phyloP scores from a whole-genome alignment of 2,113 vertebrate species.

The Pelusios castaneus region DNA sequence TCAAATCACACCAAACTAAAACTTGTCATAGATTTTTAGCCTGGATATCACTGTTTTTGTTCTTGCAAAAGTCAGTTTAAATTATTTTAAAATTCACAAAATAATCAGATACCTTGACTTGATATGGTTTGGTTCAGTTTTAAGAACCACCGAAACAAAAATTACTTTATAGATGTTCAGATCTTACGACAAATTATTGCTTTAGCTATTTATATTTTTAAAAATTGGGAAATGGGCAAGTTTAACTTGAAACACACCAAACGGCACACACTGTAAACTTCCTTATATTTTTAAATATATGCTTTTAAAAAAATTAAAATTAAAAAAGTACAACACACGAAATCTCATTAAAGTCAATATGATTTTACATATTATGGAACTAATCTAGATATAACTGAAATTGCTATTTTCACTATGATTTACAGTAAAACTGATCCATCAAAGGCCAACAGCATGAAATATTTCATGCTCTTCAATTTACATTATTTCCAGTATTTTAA shows the following conservation, averaged over 20 bases:
- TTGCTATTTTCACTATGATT: background rate
- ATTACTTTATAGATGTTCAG: background rate
- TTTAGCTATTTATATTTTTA: background rate
- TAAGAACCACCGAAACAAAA: background rate
- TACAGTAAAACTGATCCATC: background rate
- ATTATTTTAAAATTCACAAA: background rate
- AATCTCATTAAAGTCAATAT: background rate
- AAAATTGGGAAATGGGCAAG: background rate
- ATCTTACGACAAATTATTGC: background rate
- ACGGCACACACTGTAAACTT: rapidly evolving
- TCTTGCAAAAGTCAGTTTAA: background rate
- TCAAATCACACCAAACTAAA: background rate
- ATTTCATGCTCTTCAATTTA: background rate
- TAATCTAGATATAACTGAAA: background rate
- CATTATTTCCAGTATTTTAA: background rate
- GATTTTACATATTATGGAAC: background rate
- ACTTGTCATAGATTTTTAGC: background rate
- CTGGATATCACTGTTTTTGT: background rate
- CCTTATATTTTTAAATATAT: background rate
- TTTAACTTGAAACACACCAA: background rate
- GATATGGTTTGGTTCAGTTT: background rate
- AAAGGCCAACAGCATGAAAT: background rate
- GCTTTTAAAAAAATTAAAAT: background rate
- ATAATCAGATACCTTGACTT: background rate
- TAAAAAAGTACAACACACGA: background rate